These are phyloP conservation scores for Cepaea hortensis DNA, from an alignment of 2,888 invertebrate genomes.

Conservation along the genomic window DNA sequence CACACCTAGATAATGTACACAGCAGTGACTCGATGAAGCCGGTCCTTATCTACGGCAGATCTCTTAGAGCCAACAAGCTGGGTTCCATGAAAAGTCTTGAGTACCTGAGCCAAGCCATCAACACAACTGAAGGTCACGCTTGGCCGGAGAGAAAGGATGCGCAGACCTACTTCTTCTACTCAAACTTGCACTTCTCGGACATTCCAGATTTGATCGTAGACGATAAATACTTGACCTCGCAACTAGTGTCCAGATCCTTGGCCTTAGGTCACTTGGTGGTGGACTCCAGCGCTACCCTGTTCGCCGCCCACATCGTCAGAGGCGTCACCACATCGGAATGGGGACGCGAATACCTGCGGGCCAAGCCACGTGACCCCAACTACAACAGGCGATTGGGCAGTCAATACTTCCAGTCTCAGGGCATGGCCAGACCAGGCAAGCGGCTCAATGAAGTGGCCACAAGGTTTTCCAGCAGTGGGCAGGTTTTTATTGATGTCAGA, in stretches of 20 bases:
- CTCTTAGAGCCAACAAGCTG: not conserved
- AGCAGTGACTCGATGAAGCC: not conserved
- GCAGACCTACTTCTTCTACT: constrained; percentile 20
- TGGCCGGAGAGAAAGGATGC: constrained; percentile 29
- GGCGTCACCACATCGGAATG: constrained; percentile 21
- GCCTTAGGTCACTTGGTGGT: constrained; percentile 30
- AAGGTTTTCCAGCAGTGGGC: constrained; percentile 18
- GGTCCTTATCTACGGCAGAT: constrained; percentile 25
- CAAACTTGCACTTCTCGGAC: not conserved
- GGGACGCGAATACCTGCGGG: not conserved
- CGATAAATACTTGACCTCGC: constrained; percentile 24
- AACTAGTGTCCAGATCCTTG: constrained; percentile 28
- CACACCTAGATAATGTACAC: not conserved
- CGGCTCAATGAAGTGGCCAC: constrained; percentile 3
- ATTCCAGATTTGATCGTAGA: constrained; percentile 24
- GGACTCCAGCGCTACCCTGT: constrained; percentile 4
- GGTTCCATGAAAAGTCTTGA: not conserved
- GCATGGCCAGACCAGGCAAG: not conserved
- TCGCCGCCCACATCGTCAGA: not conserved
- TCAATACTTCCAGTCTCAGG: constrained; percentile 15
- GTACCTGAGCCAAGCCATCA: not conserved
- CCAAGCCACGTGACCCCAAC: constrained; percentile 17
- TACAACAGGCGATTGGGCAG: constrained; percentile 31
- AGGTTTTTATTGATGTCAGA: constrained; percentile 12
- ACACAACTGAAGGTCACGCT: not conserved